A percentile compares a stretch with the other conserved stretches of the same genome.
phyloP scores from a whole-genome alignment of 2,797 vertebrate genomes.

The Cuculus canorus region DNA sequence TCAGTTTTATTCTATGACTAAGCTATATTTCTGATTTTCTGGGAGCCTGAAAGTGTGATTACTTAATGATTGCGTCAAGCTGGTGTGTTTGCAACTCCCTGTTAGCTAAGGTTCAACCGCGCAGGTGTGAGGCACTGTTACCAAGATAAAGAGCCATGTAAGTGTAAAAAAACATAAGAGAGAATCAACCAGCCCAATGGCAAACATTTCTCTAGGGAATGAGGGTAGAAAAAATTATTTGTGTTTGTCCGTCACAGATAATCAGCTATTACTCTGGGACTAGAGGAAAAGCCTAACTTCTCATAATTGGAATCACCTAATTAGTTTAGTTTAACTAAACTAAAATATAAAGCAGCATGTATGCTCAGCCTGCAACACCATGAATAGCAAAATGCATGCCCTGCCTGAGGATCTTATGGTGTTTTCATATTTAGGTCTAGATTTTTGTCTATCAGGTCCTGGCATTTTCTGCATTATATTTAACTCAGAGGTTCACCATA shows the following conservation, averaged over 20 bases:
- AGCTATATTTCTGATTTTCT: neutral
- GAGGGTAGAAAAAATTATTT: neutral
- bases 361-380: neutral
- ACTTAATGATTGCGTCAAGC: neutral
- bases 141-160: neutral
- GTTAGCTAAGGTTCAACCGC: neutral
- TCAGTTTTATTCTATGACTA: neutral
- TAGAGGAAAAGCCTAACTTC: neutral
- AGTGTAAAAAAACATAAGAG: neutral
- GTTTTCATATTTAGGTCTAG: neutral
- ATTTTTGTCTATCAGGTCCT: neutral
- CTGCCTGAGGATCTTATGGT: rapidly evolving
- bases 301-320: neutral
- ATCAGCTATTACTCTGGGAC: neutral
- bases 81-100: neutral
- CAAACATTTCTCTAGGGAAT: neutral
- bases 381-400: neutral
- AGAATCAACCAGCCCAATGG: neutral
- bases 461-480: neutral
- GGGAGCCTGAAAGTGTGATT: neutral
- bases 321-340: neutral
- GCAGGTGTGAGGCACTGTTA: neutral
- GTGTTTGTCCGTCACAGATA: neutral
- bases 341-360: neutral
- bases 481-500: neutral